Evolutionary conservation across 2,113 vertebrate species (phyloP).

Genomic region (Indicator maculatus): DNA sequence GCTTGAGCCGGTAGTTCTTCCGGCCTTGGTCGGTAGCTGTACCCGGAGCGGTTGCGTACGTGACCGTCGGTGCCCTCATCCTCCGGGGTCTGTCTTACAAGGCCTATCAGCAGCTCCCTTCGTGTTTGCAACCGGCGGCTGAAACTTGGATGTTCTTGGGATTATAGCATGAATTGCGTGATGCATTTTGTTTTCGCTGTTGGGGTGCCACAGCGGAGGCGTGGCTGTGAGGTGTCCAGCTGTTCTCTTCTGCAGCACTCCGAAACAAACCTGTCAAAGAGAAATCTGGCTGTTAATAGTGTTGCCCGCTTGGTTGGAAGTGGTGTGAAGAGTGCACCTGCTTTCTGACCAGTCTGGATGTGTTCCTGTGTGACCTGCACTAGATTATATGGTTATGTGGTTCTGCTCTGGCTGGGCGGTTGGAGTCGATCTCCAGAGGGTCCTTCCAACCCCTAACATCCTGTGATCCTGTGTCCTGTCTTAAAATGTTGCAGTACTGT

Average conservation of each 20-base stretch:
- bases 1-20: fast-evolving
- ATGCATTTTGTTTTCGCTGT: background rate
- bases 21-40: fast-evolving
- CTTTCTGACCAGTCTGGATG: too few species aligned
- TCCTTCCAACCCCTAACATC: too few species aligned
- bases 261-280: fast-evolving
- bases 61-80: background rate
- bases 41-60: background rate
- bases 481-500: background rate
- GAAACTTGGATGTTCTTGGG: fast-evolving
- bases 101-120: background rate
- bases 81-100: fast-evolving
- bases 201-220: fast-evolving
- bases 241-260: fast-evolving
- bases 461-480: background rate
- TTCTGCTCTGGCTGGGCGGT: too few species aligned
- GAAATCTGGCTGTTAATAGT: fast-evolving
- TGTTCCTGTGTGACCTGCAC: too few species aligned
- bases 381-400: too few species aligned
- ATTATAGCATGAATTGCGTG: fast-evolving
- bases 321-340: background rate
- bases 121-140: fast-evolving
- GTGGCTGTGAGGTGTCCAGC: background rate
- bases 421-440: too few species aligned
- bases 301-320: fast-evolving